Conservation (phyloP, 2,888 invertebrate species). For the Sesia bembeciformis region DNA sequence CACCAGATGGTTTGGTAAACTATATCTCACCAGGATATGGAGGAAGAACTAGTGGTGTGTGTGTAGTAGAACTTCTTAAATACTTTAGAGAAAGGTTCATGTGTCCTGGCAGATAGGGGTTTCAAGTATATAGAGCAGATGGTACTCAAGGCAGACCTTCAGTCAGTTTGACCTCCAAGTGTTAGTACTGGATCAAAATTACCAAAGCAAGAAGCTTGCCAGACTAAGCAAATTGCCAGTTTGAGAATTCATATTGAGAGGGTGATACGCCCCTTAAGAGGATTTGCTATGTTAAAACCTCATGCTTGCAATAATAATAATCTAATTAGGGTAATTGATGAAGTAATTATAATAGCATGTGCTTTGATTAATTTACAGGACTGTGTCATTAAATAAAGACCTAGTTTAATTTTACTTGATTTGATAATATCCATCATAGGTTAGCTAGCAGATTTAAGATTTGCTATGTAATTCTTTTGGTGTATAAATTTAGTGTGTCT, state of each 20-base stretch:
- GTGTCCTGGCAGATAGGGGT: constrained; percentile 1
- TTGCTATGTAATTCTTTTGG: too few relatives aligned
- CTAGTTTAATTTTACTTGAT: too few relatives aligned
- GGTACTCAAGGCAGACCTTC: not conserved
- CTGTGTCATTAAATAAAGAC: too few relatives aligned
- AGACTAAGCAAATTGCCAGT: constrained; percentile 15
- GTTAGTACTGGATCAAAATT: constrained; percentile 5
- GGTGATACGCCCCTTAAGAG: constrained; percentile 10
- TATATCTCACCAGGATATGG: constrained; percentile 1
- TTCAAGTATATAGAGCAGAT: not conserved
- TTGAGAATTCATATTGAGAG: constrained; percentile 14
- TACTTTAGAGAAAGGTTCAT: not conserved
- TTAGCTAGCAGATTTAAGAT: too few relatives aligned
- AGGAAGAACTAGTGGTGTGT: not conserved
- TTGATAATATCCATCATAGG: too few relatives aligned
- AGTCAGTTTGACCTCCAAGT: constrained; percentile 1
- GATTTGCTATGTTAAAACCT: too few relatives aligned
- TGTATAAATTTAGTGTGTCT: too few relatives aligned
- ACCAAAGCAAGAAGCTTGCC: constrained; percentile 8
- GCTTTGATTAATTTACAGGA: too few relatives aligned
- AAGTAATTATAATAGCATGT: too few relatives aligned
- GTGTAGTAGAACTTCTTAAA: not conserved
- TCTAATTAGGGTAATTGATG: too few relatives aligned
- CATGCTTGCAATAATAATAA: too few relatives aligned
- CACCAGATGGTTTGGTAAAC: constrained; percentile 2